Evolutionary conservation across 35 echinoderm and acorn worm species (phyloP).

Genomic region (Patiria miniata): DNA sequence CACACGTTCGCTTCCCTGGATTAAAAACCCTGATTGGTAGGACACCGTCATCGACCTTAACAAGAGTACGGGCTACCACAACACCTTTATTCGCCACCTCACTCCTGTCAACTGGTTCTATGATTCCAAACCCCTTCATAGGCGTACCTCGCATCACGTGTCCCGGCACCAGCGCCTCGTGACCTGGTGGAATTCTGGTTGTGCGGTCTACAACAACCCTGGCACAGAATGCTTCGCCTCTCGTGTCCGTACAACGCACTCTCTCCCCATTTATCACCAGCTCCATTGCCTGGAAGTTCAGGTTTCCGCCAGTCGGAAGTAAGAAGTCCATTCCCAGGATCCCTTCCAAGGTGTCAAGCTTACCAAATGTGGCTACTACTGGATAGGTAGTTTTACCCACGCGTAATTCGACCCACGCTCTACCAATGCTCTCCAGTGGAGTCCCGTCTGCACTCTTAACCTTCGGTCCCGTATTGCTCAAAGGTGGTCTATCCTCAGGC

Average conservation of each 20-base stretch:
- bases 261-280: conserved; percentile 16
- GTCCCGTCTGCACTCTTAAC: background rate
- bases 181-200: conserved; percentile 1
- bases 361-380: background rate
- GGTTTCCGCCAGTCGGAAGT: background rate
- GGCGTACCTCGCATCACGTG: background rate
- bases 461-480: background rate
- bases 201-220: background rate
- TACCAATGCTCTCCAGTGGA: background rate
- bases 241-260: background rate
- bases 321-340: conserved; percentile 37
- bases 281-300: background rate
- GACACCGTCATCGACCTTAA: background rate
- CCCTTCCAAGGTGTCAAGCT: background rate
- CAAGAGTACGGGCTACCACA: background rate
- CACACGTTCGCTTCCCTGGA: background rate
- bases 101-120: background rate
- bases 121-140: background rate
- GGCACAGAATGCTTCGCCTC: background rate
- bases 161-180: conserved; percentile 10
- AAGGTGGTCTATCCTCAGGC: background rate
- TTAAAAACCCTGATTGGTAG: background rate
- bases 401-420: background rate
- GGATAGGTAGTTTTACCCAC: background rate
- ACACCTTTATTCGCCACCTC: background rate